Conservation (phyloP, 2,888 invertebrate species). For the Drosophila putrida region DNA sequence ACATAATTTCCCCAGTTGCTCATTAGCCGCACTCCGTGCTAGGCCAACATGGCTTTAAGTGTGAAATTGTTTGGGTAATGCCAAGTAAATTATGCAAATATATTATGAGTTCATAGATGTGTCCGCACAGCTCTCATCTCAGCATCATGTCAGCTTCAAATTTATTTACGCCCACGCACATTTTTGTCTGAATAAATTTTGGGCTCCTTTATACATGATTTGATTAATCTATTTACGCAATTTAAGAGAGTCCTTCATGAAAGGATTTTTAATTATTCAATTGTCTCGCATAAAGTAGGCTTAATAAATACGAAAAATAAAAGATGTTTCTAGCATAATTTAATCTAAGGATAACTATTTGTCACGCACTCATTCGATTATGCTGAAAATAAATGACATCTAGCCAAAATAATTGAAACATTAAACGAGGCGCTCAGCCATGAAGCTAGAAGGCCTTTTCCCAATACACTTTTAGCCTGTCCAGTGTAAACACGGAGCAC, state of each 20-base stretch:
- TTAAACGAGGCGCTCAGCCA: slow-evolving; percentile 63
- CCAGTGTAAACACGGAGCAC: slow-evolving; percentile 70
- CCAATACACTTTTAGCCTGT: slow-evolving; percentile 31
- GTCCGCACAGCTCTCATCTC: slow-evolving; percentile 12
- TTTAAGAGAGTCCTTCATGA: not conserved
- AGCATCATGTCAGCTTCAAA: not conserved
- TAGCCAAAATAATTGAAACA: slow-evolving; percentile 68
- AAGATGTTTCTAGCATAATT: not conserved
- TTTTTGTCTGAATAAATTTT: slow-evolving; percentile 13
- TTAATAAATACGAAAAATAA: not conserved
- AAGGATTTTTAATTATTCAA: slow-evolving; percentile 12
- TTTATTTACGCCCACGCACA: slow-evolving; percentile 24
- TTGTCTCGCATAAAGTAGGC: not conserved
- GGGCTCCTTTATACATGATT: slow-evolving; percentile 7
- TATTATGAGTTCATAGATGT: slow-evolving; percentile 33
- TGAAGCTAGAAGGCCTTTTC: slow-evolving; percentile 25
- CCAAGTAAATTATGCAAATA: slow-evolving; percentile 68
- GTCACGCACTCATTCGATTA: slow-evolving; percentile 32
- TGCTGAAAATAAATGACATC: slow-evolving; percentile 41
- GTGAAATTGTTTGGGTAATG: slow-evolving; percentile 70
- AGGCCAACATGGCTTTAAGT: slow-evolving; percentile 54
- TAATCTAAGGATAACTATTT: slow-evolving; percentile 15
- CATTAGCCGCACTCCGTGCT: slow-evolving; percentile 67
- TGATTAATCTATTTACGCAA: slow-evolving; percentile 9
- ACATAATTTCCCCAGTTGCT: slow-evolving; percentile 72